Base-by-base conservation (phyloP, 2,113 vertebrate genomes). In the Caranx melampygus region DNA sequence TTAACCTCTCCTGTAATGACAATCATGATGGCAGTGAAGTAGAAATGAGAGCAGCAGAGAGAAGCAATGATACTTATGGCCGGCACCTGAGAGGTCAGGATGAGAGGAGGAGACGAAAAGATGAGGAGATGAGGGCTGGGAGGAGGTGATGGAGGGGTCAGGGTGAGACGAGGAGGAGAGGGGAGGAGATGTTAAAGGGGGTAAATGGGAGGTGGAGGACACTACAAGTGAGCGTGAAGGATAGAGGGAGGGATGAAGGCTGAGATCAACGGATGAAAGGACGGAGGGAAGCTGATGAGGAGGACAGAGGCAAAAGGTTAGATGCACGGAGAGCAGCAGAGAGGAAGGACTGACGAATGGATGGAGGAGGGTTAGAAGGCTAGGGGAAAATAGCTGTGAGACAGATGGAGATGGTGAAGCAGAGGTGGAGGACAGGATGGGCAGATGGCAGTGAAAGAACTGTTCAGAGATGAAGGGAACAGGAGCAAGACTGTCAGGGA, bases 1-100 rank as follows among this genome's bases (percentile, higher is more conserved):
- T 88, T 86, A 86, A 91, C 90, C 88, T 84, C 73, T 33, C 11
- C 73, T 33, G 8, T 83, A 72, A 91, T 69, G 87, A 69, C 78
- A 67, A 72, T 73, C 72, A 73, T 42, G 69, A 78, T 21, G 70
- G 60, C 74, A 42, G 54, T 2, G 34, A 64, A 60, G 83, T 33
- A 16, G 70, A 55, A 4, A 82, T 1, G 69, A 78, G 82, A 67
- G 71, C 40, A 58, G 58, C 35, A 72, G 59, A 69, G 33, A 61
- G 70, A 69, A 21, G 40, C 37, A 26, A 68, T 83, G 68, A 84
- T 42, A 75, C 58, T 84, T 49, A 80, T 13, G 44, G 37, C 35
- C 6, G 7, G 59, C 15, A 20, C 14, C 33, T 62, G 42, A 76
- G 63, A 79, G 73, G 79, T 82, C 75, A 74, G 31, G 47, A 44